Base-by-base conservation (phyloP, 1,140 invertebrate species). In the Aradophagus sp. region DNA sequence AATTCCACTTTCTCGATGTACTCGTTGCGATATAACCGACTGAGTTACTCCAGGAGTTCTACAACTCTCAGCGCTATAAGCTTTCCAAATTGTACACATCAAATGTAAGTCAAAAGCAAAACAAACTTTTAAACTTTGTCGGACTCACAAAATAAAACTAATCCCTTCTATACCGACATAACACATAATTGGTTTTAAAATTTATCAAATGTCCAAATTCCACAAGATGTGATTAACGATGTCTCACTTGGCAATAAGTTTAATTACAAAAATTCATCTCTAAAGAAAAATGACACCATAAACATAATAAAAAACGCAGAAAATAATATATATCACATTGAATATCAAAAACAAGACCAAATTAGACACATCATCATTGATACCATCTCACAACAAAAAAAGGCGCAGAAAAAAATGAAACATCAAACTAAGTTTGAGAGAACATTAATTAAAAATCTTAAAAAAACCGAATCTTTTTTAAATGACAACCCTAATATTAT, bases 171-270 rank as follows among this genome's bases (percentile, higher is more conserved):
- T n/a, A n/a, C n/a, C n/a, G n/a, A n/a, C n/a, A n/a, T n/a, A n/a
- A n/a, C n/a, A n/a, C n/a, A 17, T 11, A 32, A 20, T 4, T 45
- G 42, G 42, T 45, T 32, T n/a, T 11, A 32, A 5, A 48, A 48
- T 11, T 34, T 48, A 10, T 16, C 44, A 2, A 6, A 20, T n/a
- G 8, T 2, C 14, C 0, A 31, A 1, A 58, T 71, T 14, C 58
- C 67, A 1, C 11, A 42, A 11, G 34, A 59, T n/a, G 48, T 72
- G 7, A 16, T 61, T 7, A 17, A 66, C 8, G 12, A 62, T 13
- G 41, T 47, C 2, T 31, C 55, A 7, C 11, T 72, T 10, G 68
- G 68, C 10, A 23, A 38, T 17, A 55, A 65, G n/a, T 72, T 61
- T 6, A 63, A 41, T 15, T 17, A 47, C 4, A 52, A 62, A 8